phyloP scores from a whole-genome alignment of 2,113 vertebrate species.

The Calcarius ornatus region DNA sequence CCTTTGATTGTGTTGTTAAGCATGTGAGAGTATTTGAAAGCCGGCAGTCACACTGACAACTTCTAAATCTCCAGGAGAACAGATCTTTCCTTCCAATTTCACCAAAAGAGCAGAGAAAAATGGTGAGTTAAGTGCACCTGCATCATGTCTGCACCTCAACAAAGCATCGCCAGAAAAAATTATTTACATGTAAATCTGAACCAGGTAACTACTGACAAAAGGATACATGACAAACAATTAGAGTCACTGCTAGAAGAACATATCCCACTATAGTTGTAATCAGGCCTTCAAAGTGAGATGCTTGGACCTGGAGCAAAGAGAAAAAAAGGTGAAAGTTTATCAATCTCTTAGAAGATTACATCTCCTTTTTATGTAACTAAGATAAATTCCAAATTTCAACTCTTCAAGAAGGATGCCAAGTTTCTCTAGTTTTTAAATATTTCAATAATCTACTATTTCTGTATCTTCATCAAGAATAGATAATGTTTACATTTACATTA shows the following conservation, averaged over 20 bases:
- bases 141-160: background rate
- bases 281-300: slow-evolving; percentile 94
- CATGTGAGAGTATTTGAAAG: background rate
- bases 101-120: background rate
- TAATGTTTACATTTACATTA: background rate
- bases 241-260: slow-evolving; percentile 88
- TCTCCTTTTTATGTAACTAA: background rate
- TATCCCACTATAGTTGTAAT: slow-evolving; percentile 95
- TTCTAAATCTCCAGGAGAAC: background rate
- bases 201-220: slow-evolving; percentile 42
- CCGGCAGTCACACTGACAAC: background rate
- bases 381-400: background rate
- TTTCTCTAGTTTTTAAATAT: background rate
- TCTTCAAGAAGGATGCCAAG: background rate
- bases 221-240: slow-evolving; percentile 97
- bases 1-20: background rate
- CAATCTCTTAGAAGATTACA: background rate
- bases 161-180: background rate
- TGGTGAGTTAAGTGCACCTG: background rate
- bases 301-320: slow-evolving; percentile 80
- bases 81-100: background rate
- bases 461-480: background rate
- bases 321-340: background rate
- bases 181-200: background rate
- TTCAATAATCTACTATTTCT: background rate